A percentile compares a stretch with the other conserved stretches of the same genome.
Conservation (phyloP, 2,888 invertebrate species). For the Caenorhabditis auriculariae region DNA sequence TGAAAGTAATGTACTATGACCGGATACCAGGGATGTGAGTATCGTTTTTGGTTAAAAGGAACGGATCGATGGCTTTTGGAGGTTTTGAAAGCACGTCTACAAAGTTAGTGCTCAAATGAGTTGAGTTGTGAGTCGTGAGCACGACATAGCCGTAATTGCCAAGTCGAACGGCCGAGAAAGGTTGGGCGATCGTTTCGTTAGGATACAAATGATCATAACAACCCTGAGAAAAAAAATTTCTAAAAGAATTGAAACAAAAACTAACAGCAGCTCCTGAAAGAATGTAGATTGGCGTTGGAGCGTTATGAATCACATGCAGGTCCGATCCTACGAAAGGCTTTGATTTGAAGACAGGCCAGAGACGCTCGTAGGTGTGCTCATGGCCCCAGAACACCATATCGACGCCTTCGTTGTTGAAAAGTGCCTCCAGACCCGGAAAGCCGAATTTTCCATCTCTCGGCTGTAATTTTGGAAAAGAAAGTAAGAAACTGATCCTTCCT, state of each 20-base stretch:
- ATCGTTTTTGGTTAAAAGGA: too few relatives aligned
- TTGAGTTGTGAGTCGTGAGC: slow-evolving; percentile 18
- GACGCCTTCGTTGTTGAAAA: slow-evolving; percentile 83
- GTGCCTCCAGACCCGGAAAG: slow-evolving; percentile 74
- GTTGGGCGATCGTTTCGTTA: slow-evolving; percentile 12
- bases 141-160: slow-evolving; percentile 31
- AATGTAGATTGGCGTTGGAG: slow-evolving; percentile 34
- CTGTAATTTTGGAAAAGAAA: too few relatives aligned
- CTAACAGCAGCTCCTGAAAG: slow-evolving; percentile 32
- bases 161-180: slow-evolving; percentile 21
- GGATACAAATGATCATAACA: slow-evolving; percentile 13
- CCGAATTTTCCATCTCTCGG: slow-evolving; percentile 22
- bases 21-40: too few relatives aligned
- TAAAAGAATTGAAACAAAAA: not conserved
- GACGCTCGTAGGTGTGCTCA: slow-evolving; percentile 91
- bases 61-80: too few relatives aligned
- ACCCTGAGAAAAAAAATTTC: slow-evolving; percentile 3
- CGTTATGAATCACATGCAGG: slow-evolving; percentile 23
- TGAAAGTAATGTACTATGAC: too few relatives aligned
- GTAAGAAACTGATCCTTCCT: not conserved
- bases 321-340: slow-evolving; percentile 43
- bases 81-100: too few relatives aligned
- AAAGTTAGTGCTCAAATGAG: slow-evolving; percentile 24
- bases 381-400: slow-evolving; percentile 93
- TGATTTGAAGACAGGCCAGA: slow-evolving; percentile 88